Base-by-base conservation (phyloP, 2,113 vertebrate species). In the Pogonocichla stellata region DNA sequence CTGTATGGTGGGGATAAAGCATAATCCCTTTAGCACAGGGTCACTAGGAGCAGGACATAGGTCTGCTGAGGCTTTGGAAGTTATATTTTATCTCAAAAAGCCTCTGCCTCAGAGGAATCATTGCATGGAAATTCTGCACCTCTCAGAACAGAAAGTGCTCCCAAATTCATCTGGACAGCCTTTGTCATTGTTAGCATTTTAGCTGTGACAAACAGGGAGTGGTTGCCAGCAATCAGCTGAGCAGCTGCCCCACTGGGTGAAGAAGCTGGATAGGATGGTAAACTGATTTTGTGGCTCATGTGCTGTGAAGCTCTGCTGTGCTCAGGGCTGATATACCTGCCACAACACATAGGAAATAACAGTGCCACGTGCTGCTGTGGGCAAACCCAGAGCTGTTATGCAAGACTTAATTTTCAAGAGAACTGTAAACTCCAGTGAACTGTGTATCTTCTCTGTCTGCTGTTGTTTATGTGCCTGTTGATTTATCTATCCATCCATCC, bases 371-470 rank as follows among this genome's bases (percentile, higher is more conserved):
- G 64, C 34, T 94, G 62, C 73, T 94, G 86, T 7, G 45, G 86
- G 47, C 33, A 78, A 83, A 61, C n/a, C 28, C 65, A 67, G 62
- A 48, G 74, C 29, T 67, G 72, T 64, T 90, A 73, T 11, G 83
- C 69, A 88, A 88, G 47, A 90, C 77, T 88, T 80, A 50, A 31
- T 51, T 90, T 92, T 90, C 67, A 70, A 77, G 79, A 93, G 93
- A 86, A 53, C 70, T 79, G 57, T 92, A 86, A 93, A 92, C 60
- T 48, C 80, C 87, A 86, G 84, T 96, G 89, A 95, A 70, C 61
- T 94, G 85, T 92, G 45, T 70, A 54, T 89, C 89, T 81, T 86
- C 60, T 79, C 60, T 73, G 34, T 36, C 82, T 83, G 29, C 94
- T 91, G 57, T 82, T 95, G 94, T 90, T 96, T 92, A 73, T 65